A percentile compares a stretch with the other conserved stretches of the same genome.
Conservation (phyloP, 2,888 invertebrate species). For the Eristalis intricaria region DNA sequence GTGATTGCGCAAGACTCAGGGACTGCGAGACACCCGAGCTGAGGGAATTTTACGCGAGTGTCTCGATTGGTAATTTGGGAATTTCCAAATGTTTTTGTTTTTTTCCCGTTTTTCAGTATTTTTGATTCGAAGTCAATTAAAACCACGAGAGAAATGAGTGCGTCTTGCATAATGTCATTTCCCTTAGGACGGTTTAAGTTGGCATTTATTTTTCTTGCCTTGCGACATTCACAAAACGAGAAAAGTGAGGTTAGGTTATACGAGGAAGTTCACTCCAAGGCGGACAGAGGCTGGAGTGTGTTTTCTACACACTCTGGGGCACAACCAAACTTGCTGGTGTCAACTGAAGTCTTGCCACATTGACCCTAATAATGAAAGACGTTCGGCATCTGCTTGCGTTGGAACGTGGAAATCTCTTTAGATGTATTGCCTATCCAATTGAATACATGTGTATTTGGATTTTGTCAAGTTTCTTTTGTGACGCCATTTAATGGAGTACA, state of each 20-base stretch:
- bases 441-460: too few species aligned
- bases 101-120: neutral
- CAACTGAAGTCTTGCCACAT: too few species aligned
- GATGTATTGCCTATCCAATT: too few species aligned
- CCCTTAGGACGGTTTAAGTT: neutral
- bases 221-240: neutral
- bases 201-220: neutral
- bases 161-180: neutral
- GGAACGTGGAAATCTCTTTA: too few species aligned
- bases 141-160: neutral
- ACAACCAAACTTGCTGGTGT: too few species aligned
- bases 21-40: neutral
- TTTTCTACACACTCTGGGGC: too few species aligned
- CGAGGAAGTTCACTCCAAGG: too few species aligned
- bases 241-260: neutral
- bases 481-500: too few species aligned
- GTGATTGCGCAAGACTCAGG: neutral
- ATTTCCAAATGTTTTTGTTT: neutral
- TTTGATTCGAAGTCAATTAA: neutral
- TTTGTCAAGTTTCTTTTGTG: too few species aligned
- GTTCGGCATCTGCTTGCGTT: too few species aligned
- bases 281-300: too few species aligned
- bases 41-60: neutral
- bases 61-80: neutral
- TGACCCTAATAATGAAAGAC: too few species aligned